Base-by-base conservation (phyloP, 1,140 invertebrate species). In the Drosophila asahinai region DNA sequence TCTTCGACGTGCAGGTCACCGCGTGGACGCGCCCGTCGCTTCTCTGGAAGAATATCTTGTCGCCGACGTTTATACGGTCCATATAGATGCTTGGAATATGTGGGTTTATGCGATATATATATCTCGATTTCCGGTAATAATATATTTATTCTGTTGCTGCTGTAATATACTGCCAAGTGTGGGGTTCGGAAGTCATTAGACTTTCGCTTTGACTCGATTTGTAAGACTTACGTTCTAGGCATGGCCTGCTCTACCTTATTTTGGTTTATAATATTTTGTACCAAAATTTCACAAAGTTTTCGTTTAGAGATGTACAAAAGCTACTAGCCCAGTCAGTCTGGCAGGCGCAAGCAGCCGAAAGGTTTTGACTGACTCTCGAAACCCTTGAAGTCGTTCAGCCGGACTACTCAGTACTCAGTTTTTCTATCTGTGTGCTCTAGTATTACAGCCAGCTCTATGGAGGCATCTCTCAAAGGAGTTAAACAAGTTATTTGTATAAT, bases 11-110 rank as follows among this genome's bases (percentile, higher is more conserved):
- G 25, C 84, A 64, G 1, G 61, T 15, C 3, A 77, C 83, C 17
- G 27, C 1, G 2, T 86, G 79, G 12, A 81, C 15, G 2, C 83
- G 71, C 12, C 83, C 83, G 52, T 82, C 71, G 8, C 76, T 57
- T 8, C 83, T 64, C 12, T n/a, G 43, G 14, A 82, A 77, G 19
- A 43, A 68, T 1, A 86, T 33, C 43, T 62, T 42, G 9, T 82
- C 65, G 15, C 83, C 83, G 9, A 86, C 51, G 14, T 17, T 14
- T 27, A 86, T 15, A 30, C 48, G 51, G 25, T 86, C 83, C 83
- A 86, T 81, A 48, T 62, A 40, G 38, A n/a, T 30, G n/a, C 4
- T 2, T 19, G 12, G 4, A 22, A 36, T 54, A 38, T 54, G 12
- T 17, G 17, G 30, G 52, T 55, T 36, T 19, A 8, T 19, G 15